These are phyloP conservation scores for Zygogramma bicolorata DNA, from an alignment of 2,888 invertebrate species.

Conservation along the genomic window DNA sequence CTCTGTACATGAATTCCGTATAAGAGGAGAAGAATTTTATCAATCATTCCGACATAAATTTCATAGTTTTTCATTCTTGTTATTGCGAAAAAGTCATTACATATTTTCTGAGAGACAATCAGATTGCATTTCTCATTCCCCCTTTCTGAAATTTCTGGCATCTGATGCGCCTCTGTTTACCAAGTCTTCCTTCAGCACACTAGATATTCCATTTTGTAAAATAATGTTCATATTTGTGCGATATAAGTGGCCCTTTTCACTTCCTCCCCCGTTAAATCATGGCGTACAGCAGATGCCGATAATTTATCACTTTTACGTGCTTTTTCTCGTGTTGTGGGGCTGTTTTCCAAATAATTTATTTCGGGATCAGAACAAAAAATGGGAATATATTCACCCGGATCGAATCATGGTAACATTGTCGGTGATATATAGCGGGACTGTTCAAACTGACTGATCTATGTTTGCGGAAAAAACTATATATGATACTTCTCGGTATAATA, in stretches of 20 bases:
- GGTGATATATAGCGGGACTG: conserved; percentile 15
- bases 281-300: conserved; percentile 11
- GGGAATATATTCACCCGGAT: conserved; percentile 3
- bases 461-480: conserved; percentile 15
- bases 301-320: conserved; percentile 17
- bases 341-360: neutral
- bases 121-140: neutral
- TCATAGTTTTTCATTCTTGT: too few relatives aligned
- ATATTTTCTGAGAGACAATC: neutral
- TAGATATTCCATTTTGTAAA: neutral
- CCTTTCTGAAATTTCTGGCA: too few relatives aligned
- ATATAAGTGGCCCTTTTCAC: conserved; percentile 5
- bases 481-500: conserved; percentile 12
- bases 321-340: neutral
- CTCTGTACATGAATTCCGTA: too few relatives aligned
- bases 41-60: too few relatives aligned
- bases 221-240: conserved; percentile 4
- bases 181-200: neutral
- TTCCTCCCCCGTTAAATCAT: conserved; percentile 3
- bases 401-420: neutral
- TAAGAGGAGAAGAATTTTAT: too few relatives aligned
- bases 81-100: too few relatives aligned
- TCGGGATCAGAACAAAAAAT: neutral
- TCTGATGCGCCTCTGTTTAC: neutral
- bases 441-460: conserved; percentile 18